Conservation (phyloP, 2,888 invertebrate genomes). For the Choreutis nemorana region DNA sequence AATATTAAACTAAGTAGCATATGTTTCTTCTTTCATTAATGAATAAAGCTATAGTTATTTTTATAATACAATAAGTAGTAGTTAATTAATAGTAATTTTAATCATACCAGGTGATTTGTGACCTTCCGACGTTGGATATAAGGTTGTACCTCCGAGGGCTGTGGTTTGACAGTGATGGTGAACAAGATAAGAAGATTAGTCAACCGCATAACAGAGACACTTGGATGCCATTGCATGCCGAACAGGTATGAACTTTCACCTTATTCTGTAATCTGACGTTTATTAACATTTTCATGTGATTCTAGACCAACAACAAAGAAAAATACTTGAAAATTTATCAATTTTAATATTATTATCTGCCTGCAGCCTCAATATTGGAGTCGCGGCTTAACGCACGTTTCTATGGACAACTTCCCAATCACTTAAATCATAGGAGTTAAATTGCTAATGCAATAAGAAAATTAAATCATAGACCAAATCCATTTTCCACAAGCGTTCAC, state of each 20-base stretch:
- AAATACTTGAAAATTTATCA: no score
- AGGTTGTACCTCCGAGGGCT: constrained; percentile 66
- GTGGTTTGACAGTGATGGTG: constrained; percentile 46
- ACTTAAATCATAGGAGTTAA: no score
- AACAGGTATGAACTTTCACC: constrained; percentile 57
- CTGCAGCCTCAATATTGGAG: no score
- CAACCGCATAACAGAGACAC: constrained; percentile 36
- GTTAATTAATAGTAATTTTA: background rate
- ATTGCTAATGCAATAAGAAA: no score
- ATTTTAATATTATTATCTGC: no score
- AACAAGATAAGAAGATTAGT: constrained; percentile 36
- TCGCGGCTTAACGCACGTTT: no score
- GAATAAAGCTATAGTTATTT: background rate
- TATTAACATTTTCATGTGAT: no score
- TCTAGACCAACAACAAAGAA: no score
- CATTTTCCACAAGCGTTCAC: no score
- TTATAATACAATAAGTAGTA: background rate
- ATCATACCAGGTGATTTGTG: constrained; percentile 61
- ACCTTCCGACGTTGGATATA: constrained; percentile 70
- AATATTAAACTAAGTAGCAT: background rate
- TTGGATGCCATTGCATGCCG: constrained; percentile 72
- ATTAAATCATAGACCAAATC: no score
- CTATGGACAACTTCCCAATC: no score
- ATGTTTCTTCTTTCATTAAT: background rate
- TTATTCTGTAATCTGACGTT: no score